Base-by-base conservation (phyloP, 2,113 vertebrate genomes). In the Shinisaurus crocodilurus region DNA sequence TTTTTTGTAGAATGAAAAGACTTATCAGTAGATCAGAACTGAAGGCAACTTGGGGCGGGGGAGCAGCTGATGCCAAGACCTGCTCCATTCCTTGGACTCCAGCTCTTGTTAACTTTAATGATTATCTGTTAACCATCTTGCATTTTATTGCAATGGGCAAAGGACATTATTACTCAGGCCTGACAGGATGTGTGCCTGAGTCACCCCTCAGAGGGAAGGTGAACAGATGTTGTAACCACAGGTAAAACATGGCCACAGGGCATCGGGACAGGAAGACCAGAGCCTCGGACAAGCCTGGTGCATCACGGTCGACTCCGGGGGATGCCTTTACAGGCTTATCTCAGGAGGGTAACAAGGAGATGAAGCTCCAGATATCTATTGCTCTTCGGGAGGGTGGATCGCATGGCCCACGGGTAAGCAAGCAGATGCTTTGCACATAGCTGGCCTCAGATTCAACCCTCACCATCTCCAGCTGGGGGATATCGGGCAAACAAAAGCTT, bases 121-220 rank as follows among this genome's bases (percentile, higher is more conserved):
- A 43, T 48, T 50, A 89, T 94, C 90, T 92, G 93, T 92, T 15
- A 32, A 34, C 16, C 90, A 93, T 27, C 82, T 81, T 91, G 82
- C 92, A 95, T 88, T 93, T 93, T 91, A 94, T 92, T 94, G 91
- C 57, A 83, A 81, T 88, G 92, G 94, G 87, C 18, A 4, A 63
- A 93, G 85, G 54, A 85, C 90, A 91, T 89, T 65, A 45, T n/a
- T 90, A 90, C 20, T 88, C 80, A 74, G 95, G 80, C 91, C 91
- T 92, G 91, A 93, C 92, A 92, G 91, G 92, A 90, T 91, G 93
- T 54, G 88, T 93, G 76, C 20, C 13, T 81, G 90, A 50, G 65
- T 95, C 94, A 93, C 93, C 89, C 86, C 27, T 12, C 15, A 80
- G 82, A 91, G 92, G 92, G 88, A 45, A 79, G 74, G 91, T 85